phyloP scores from a whole-genome alignment of 2,888 invertebrate species.

The Neoaliturus tenellus region DNA sequence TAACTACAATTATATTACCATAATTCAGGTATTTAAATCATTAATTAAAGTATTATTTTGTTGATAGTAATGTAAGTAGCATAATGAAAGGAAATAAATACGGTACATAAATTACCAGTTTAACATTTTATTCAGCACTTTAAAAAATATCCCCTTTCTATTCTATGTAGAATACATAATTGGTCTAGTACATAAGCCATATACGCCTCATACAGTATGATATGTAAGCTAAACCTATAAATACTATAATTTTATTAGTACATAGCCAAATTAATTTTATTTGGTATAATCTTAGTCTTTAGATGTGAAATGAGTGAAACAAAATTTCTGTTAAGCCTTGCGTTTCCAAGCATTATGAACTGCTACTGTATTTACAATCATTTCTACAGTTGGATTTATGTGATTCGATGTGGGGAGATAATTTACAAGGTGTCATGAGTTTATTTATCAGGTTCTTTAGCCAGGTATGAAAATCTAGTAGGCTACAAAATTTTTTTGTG shows the following conservation, averaged over 20 bases:
- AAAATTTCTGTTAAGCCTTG: slow-evolving; percentile 22
- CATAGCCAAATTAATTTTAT: slow-evolving; percentile 56
- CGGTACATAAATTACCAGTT: not conserved
- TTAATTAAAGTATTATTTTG: too few relatives aligned
- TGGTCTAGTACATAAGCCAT: slow-evolving; percentile 61
- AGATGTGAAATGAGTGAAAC: slow-evolving; percentile 53
- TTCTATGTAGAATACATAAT: slow-evolving; percentile 60
- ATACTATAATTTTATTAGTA: slow-evolving; percentile 55
- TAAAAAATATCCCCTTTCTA: slow-evolving; percentile 61
- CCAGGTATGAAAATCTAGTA: slow-evolving; percentile 12
- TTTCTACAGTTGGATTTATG: not conserved
- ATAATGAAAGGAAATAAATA: too few relatives aligned
- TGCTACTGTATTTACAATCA: slow-evolving; percentile 32
- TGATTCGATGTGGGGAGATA: slow-evolving; percentile 11
- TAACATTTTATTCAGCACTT: slow-evolving; percentile 59
- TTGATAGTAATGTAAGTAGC: too few relatives aligned
- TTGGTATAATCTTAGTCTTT: slow-evolving; percentile 59
- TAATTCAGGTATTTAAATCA: too few relatives aligned
- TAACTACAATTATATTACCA: too few relatives aligned
- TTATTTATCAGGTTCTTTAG: not conserved
- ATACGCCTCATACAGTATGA: slow-evolving; percentile 57
- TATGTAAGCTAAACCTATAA: slow-evolving; percentile 61
- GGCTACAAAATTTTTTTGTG: too few relatives aligned
- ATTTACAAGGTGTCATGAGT: not conserved
- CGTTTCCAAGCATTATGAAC: slow-evolving; percentile 7